Base-by-base conservation (phyloP, 1,140 invertebrate species). In the Neuroterus valhalla region DNA sequence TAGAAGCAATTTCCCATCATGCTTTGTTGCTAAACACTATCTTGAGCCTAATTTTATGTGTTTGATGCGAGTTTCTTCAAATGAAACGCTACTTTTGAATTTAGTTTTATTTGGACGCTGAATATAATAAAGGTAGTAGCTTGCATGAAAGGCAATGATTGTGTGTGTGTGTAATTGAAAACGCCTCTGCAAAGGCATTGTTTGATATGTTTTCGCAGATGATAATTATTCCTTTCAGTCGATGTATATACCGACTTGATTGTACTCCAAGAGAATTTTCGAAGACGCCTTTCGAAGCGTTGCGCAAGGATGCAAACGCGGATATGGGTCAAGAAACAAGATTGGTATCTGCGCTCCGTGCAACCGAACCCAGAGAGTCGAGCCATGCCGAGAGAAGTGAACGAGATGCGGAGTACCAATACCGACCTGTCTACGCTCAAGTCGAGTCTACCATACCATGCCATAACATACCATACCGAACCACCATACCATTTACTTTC, bases 271-370 rank as follows among this genome's bases (percentile, higher is more conserved):
- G 77, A 79, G 76, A 82, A 86, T 85, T 85, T 84, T 84, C 82
- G 82, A 87, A 86, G 83, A 86, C 82, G 80, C 82, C 86, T 86
- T 87, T 85, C 81, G 71, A 81, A 82, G 71, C 12, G 73, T 88
- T 88, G 87, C 85, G 86, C 88, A 88, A 89, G 81, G 84, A 85
- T 84, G 84, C 86, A 85, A 88, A 87, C 79, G 81, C 85, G 85
- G 86, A 89, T 89, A 88, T 88, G 85, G 88, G 88, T 88, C 88
- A 89, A 88, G 86, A 89, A 89, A 85, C 83, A 87, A 89, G 88
- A 89, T 88, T 89, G 85, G 84, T 88, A 88, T 89, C 88, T 88
- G 80, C 72, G 74, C 76, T 68, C 62, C 75, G 73, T 80, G 80
- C 80, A 82, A 79, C 78, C 80, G 55, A 23, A 50, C 48, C 48